A percentile compares a stretch with the other conserved stretches of the same genome.
Evolutionary conservation across 2,888 invertebrate genomes (phyloP).

Genomic region (Zaprionus obscuricornis): DNA sequence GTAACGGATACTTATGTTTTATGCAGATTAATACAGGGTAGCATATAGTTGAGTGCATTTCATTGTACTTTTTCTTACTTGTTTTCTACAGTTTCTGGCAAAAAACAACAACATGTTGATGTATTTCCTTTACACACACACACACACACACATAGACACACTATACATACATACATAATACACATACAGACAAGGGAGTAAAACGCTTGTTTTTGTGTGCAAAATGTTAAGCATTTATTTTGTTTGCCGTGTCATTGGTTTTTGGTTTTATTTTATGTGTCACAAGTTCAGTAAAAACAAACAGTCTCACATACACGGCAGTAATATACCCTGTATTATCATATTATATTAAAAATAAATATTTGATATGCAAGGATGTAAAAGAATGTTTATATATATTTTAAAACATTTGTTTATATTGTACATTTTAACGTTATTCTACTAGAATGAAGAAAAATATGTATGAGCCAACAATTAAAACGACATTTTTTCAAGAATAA

Average conservation of each 20-base stretch:
- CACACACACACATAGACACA: background rate
- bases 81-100: slow-evolving; percentile 38
- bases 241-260: slow-evolving; percentile 81
- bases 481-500: too few relatives aligned
- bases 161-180: slow-evolving; percentile 2
- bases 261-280: slow-evolving; percentile 79
- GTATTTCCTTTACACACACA: slow-evolving; percentile 31
- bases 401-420: too few relatives aligned
- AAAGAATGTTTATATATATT: too few relatives aligned
- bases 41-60: too few relatives aligned
- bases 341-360: too few relatives aligned
- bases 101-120: slow-evolving; percentile 64
- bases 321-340: background rate
- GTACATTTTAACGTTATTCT: too few relatives aligned
- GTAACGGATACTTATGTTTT: too few relatives aligned
- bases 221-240: slow-evolving; percentile 60
- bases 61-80: slow-evolving; percentile 8
- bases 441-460: too few relatives aligned
- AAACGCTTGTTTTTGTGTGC: slow-evolving; percentile 59
- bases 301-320: background rate
- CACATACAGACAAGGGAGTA: background rate
- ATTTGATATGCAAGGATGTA: too few relatives aligned
- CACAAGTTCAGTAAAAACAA: slow-evolving; percentile 38
- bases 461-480: too few relatives aligned
- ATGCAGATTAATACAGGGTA: too few relatives aligned